Conservation (phyloP, 2,797 vertebrate genomes). For the Falco naumanni region DNA sequence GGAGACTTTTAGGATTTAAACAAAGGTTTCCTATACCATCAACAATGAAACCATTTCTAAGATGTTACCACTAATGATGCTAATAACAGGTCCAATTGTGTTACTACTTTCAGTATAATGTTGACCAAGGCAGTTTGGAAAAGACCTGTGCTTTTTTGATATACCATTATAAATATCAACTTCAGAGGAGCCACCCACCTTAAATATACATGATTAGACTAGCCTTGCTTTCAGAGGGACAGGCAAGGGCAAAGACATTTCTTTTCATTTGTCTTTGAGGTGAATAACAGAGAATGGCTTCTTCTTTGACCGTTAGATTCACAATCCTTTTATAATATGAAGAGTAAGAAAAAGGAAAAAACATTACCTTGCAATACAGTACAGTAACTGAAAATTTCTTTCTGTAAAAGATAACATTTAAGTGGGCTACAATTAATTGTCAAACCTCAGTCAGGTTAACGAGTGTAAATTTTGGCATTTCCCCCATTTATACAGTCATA, state of each 20-base stretch:
- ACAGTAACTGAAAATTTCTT: background rate
- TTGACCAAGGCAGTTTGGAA: background rate
- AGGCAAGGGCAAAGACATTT: background rate
- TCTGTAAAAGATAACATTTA: background rate
- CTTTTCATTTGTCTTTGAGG: background rate
- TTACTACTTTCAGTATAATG: background rate
- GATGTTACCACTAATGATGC: background rate
- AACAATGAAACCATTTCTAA: conserved; percentile 7
- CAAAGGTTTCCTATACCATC: background rate
- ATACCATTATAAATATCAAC: background rate
- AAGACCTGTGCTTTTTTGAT: background rate
- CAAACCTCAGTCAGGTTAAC: background rate
- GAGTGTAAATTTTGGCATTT: background rate
- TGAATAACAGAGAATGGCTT: background rate
- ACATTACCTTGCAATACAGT: background rate
- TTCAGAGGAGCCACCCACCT: background rate
- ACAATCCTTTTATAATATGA: background rate
- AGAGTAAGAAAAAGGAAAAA: background rate
- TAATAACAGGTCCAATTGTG: background rate
- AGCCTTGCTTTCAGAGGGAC: background rate
- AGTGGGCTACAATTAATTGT: background rate
- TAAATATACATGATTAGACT: background rate
- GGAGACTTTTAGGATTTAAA: conserved; percentile 5
- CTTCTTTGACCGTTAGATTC: background rate
- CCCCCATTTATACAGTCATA: background rate